phyloP scores from a whole-genome alignment of 2,888 invertebrate species.

The Lepidonotus clava region DNA sequence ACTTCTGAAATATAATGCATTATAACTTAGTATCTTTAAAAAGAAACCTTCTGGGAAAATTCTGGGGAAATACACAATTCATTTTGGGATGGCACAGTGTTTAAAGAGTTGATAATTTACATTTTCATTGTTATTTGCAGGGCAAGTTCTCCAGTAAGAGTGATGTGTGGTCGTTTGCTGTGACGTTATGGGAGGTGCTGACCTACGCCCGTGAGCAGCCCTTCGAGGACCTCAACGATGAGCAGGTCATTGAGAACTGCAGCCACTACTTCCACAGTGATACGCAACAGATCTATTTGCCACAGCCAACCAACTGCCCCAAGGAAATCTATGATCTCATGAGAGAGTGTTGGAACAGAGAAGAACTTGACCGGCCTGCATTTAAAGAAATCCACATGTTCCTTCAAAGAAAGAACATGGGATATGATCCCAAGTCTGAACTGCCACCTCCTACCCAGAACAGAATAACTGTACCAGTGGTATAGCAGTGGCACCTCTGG shows the following conservation, averaged over 20 bases:
- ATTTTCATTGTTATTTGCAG: constrained; percentile 82
- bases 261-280: constrained; percentile 88
- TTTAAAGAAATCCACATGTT: constrained; percentile 94
- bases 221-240: constrained; percentile 88
- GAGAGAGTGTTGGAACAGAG: constrained; percentile 94
- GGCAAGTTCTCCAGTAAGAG: constrained; percentile 91
- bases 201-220: constrained; percentile 89
- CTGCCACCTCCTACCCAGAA: constrained; percentile 1
- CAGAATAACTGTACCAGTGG: constrained; percentile 35
- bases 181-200: constrained; percentile 92
- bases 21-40: not conserved
- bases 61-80: not conserved
- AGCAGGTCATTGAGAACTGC: constrained; percentile 88
- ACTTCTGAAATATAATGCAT: not conserved
- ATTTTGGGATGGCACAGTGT: not conserved
- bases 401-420: constrained; percentile 83
- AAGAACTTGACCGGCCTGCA: constrained; percentile 89
- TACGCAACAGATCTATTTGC: constrained; percentile 82
- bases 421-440: constrained; percentile 74
- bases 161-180: constrained; percentile 95
- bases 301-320: constrained; percentile 89
- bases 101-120: not conserved
- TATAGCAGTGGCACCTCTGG: not conserved
- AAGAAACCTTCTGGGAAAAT: not conserved
- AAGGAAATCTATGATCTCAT: constrained; percentile 94